Evolutionary conservation across 2,113 vertebrate genomes (phyloP).

Genomic region (Globicephala melas): DNA sequence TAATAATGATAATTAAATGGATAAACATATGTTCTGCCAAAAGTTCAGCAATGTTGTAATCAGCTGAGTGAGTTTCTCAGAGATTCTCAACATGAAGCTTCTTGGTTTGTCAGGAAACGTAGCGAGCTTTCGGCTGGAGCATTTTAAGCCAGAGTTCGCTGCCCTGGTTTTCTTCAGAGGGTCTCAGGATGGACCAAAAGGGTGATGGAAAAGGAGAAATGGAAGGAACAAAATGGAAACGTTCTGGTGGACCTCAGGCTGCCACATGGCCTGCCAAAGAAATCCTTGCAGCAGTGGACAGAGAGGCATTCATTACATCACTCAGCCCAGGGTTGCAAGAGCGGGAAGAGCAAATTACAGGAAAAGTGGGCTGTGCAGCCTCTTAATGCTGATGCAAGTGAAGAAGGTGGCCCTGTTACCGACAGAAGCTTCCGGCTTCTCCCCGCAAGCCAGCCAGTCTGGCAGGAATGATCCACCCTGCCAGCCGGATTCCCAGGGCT

Average conservation of each 20-base stretch:
- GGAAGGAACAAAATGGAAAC: not conserved
- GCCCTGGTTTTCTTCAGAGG: not conserved
- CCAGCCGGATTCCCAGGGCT: not conserved
- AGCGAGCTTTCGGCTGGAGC: not conserved
- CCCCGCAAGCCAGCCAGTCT: not conserved
- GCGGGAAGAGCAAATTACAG: not conserved
- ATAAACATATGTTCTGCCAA: conserved; percentile 15
- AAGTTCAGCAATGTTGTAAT: not conserved
- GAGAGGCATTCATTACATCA: not conserved
- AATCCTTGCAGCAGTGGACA: not conserved
- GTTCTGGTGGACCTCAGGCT: not conserved
- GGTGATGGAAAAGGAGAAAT: not conserved
- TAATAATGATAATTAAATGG: conserved; percentile 47
- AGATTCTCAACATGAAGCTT: not conserved
- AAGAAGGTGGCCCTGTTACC: not conserved
- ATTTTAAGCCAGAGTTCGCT: not conserved
- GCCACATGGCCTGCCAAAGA: not conserved
- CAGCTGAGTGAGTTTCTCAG: not conserved
- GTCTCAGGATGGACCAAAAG: not conserved
- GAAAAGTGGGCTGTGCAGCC: not conserved
- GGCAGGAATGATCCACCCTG: not conserved
- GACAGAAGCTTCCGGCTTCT: not conserved
- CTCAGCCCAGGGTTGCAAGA: not conserved
- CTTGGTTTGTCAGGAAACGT: not conserved
- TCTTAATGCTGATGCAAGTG: not conserved